Evolutionary conservation across 2,888 invertebrate species (phyloP), one percentile per base, ranked within the genome.

Genomic region (Conomelus anceps): DNA sequence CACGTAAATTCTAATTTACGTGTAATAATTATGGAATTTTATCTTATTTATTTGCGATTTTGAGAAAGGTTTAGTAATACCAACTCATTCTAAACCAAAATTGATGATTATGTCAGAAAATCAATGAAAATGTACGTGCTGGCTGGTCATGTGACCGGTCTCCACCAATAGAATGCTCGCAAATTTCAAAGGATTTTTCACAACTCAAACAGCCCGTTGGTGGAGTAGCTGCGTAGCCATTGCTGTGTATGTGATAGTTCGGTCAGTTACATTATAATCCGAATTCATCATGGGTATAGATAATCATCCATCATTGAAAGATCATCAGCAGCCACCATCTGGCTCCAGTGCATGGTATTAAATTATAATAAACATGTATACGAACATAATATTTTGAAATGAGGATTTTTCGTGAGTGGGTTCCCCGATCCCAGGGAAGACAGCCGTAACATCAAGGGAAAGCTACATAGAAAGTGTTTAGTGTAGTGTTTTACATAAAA

Each of bases 251-350:
- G 92, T 93, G 93, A 92, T 92, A 93, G 93, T 93, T 93, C 93
- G 92, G 92, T 92, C 93, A 92, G 93, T 92, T 92, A 93, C 22
- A 88, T 89, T 90, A 84, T 89, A 90, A 91, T 93, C 93, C 92
- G 92, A 92, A 92, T 93, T 93, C 92, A 93, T 93, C 93, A 94
- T 94, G 94, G 94, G 93, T 93, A 93, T 93, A 92, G 93, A 93
- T 93, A 93, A 93, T 93, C 93, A 94, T 94, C 93, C 93, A 92
- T 93, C 92, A 92, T 93, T 93, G 92, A 93, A 93, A 93, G 92
- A 93, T 92, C 93, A 92, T 92, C 93, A 93, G 92, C 93, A 93
- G 93, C 93, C 93, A 92, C 93, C 93, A 92, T 92, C 92, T 92
- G 92, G 93, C 92, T 92, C 92, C 93, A 92, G 92, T 92, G 92